A percentile compares a stretch with the other conserved stretches of the same genome.
Evolutionary conservation across 2,113 vertebrate genomes (phyloP).

Genomic region (Scytalopus superciliaris): DNA sequence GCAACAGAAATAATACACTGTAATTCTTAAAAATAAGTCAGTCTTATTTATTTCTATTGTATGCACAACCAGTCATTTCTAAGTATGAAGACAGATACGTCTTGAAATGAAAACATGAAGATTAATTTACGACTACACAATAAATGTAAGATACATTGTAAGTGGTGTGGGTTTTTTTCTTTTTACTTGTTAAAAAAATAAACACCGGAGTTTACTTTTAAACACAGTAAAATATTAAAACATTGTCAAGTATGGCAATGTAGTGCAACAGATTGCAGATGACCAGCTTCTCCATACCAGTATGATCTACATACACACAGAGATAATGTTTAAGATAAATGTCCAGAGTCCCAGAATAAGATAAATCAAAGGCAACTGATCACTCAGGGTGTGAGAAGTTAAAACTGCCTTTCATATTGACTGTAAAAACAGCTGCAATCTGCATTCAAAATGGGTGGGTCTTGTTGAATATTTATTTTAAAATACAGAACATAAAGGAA

Average conservation of each 20-base stretch:
- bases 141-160: neutral
- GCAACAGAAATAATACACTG: neutral
- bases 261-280: neutral
- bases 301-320: neutral
- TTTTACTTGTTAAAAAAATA: neutral
- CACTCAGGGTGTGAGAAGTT: neutral
- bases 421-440: neutral
- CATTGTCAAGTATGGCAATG: neutral
- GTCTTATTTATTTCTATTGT: neutral
- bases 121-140: neutral
- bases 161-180: neutral
- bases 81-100: neutral
- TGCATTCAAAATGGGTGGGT: neutral
- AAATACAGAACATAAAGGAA: neutral
- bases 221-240: neutral
- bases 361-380: neutral
- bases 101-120: neutral
- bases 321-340: neutral
- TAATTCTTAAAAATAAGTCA: neutral
- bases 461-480: neutral
- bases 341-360: neutral
- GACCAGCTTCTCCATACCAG: neutral
- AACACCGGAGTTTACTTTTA: neutral
- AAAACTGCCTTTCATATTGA: neutral
- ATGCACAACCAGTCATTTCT: neutral